Evolutionary conservation across 2,113 vertebrate genomes (phyloP).

Genomic region (Phoenicopterus ruber): DNA sequence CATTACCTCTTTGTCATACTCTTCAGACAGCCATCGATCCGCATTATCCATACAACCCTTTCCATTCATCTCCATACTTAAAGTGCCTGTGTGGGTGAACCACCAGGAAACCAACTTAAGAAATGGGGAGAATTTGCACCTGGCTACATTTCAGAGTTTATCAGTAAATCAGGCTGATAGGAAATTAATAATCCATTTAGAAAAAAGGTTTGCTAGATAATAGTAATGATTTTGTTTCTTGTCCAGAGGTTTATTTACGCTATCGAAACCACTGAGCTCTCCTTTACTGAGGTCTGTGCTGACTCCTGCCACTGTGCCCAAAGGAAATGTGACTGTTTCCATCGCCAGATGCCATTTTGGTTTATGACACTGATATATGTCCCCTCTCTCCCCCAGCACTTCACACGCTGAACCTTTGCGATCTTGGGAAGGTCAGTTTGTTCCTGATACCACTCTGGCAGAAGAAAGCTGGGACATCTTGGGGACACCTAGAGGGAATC

Average conservation of each 20-base stretch:
- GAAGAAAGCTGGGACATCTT: neutral
- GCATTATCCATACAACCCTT: neutral
- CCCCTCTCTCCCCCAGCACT: neutral
- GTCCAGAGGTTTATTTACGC: neutral
- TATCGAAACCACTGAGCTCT: neutral
- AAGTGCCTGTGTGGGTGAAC: neutral
- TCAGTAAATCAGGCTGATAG: neutral
- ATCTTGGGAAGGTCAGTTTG: neutral
- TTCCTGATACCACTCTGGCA: neutral
- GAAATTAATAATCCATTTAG: neutral
- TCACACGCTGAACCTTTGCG: neutral
- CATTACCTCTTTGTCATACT: neutral
- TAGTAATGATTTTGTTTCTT: neutral
- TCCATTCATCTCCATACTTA: neutral
- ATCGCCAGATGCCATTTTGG: neutral
- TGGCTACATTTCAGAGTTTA: neutral
- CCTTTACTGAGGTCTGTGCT: neutral
- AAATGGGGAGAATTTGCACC: neutral
- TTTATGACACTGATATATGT: neutral
- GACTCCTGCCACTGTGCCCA: neutral
- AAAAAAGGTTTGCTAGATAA: neutral
- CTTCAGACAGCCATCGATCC: conserved; percentile 13
- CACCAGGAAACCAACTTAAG: neutral
- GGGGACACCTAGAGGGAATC: neutral
- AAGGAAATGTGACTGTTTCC: neutral